Evolutionary conservation across 1,140 invertebrate species (phyloP), one percentile per base, ranked within the genome.

Genomic region (Coelopa frigida): DNA sequence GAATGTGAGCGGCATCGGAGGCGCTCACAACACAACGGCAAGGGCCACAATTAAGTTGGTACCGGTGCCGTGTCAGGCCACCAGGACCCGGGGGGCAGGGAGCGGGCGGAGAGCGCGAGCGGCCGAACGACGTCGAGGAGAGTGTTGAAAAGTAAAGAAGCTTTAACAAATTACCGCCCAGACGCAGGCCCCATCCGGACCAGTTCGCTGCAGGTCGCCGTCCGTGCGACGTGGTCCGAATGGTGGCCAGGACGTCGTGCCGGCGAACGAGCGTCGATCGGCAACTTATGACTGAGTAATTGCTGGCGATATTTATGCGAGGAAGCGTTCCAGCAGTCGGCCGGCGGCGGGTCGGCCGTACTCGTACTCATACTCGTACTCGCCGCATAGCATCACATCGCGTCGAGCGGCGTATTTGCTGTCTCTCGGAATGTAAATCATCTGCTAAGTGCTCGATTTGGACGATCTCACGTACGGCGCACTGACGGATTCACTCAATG

Each of bases 101-200:
- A 17, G 17, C 39, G n/a, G n/a, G n/a, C n/a, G n/a, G n/a, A n/a
- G n/a, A n/a, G n/a, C n/a, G n/a, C n/a, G n/a, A n/a, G n/a, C n/a
- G n/a, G n/a, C n/a, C n/a, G n/a, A n/a, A n/a, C n/a, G n/a, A n/a
- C n/a, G n/a, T n/a, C n/a, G n/a, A 43, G 43, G 24, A 17, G 48
- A 59, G 62, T 66, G 62, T 62, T 66, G 62, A 66, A 65, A 65
- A 66, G 62, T 65, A 66, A 65, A 60, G 62, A 66, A 66, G 62
- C 59, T 57, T 65, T 62, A 65, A 62, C 61, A 66, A 66, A 66
- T 66, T 66, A 65, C 61, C 61, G 61, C 59, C 61, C 61, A 50
- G 48, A 45, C 38, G 48, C 43, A 49, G 41, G 27, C 27, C 14
- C 8, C 8, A 29, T 8, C 27, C 27, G 27, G 27, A 29, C 14